Conservation (phyloP, 2,113 vertebrate species). For the Parotia lawesii region DNA sequence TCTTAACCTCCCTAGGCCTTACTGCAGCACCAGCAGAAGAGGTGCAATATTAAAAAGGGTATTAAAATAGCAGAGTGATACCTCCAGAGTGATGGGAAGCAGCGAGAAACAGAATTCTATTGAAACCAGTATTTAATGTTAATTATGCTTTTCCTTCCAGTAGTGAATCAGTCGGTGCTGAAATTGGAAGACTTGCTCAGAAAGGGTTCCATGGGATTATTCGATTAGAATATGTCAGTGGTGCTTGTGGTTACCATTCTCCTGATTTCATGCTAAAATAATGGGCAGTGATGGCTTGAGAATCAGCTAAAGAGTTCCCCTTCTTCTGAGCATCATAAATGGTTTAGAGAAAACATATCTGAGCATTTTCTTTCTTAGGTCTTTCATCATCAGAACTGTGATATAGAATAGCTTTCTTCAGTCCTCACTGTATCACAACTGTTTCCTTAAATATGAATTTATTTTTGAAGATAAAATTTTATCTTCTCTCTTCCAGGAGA, state of each 20-base stretch:
- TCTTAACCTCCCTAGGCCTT: neutral
- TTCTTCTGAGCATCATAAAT: neutral
- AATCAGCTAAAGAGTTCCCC: neutral
- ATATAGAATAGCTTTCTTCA: neutral
- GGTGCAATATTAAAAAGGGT: neutral
- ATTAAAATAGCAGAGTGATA: neutral
- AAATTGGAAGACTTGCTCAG: neutral
- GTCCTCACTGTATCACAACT: neutral
- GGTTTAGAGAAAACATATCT: neutral
- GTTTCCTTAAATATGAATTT: neutral
- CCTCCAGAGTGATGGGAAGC: neutral
- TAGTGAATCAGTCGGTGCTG: neutral
- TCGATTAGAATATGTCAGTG: neutral
- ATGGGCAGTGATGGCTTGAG: neutral
- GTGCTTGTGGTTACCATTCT: neutral
- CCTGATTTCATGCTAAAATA: slow-evolving; percentile 1
- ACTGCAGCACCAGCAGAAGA: neutral
- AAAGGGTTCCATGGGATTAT: neutral
- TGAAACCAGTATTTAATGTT: neutral
- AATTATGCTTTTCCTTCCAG: slow-evolving; percentile 8
- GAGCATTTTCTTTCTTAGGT: neutral
- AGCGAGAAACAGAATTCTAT: neutral
- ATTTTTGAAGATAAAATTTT: slow-evolving; percentile 25
- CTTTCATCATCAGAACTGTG: neutral
- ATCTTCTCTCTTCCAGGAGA: neutral